These are phyloP conservation scores for Nerophis ophidion DNA, from an alignment of 2,113 vertebrate genomes.

Conservation along the genomic window DNA sequence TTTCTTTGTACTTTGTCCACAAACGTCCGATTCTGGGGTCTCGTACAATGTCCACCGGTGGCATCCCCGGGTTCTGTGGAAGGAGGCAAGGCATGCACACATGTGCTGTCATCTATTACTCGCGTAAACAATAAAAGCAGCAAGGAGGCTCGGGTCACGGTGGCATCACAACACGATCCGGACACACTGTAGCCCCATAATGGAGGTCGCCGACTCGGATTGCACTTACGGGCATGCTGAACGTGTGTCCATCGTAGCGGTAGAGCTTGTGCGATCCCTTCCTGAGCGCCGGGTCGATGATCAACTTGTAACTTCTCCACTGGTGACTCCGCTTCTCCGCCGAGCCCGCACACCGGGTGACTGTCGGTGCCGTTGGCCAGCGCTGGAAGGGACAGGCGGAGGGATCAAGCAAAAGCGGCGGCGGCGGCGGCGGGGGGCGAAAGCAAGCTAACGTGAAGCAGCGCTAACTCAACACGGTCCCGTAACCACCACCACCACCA, in stretches of 20 bases:
- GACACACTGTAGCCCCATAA: conserved; percentile 26
- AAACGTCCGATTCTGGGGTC: conserved; percentile 94
- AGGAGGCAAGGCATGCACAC: neutral
- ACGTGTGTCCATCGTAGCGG: conserved; percentile 95
- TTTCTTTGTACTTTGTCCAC: conserved; percentile 97
- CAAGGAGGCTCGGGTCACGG: neutral
- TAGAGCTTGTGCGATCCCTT: conserved; percentile 96
- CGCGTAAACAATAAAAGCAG: neutral
- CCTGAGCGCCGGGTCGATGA: conserved; percentile 96
- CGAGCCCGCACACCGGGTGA: conserved; percentile 85
- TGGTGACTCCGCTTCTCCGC: conserved; percentile 96
- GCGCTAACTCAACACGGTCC: conserved; percentile 36
- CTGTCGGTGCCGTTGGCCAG: conserved; percentile 97
- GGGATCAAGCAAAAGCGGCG: neutral
- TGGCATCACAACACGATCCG: neutral
- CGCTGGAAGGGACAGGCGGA: conserved; percentile 72
- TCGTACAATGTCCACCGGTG: conserved; percentile 89
- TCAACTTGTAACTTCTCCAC: conserved; percentile 99
- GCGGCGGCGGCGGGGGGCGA: conserved; percentile 8
- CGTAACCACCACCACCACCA: conserved; percentile 15
- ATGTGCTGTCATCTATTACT: conserved; percentile 29
- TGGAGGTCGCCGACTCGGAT: conserved; percentile 58
- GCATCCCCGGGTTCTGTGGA: conserved; percentile 84
- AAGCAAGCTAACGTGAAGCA: conserved; percentile 45
- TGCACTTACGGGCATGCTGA: conserved; percentile 87